Base-by-base conservation (phyloP, 2,888 invertebrate genomes). In the Caenorhabditis macrosperma region DNA sequence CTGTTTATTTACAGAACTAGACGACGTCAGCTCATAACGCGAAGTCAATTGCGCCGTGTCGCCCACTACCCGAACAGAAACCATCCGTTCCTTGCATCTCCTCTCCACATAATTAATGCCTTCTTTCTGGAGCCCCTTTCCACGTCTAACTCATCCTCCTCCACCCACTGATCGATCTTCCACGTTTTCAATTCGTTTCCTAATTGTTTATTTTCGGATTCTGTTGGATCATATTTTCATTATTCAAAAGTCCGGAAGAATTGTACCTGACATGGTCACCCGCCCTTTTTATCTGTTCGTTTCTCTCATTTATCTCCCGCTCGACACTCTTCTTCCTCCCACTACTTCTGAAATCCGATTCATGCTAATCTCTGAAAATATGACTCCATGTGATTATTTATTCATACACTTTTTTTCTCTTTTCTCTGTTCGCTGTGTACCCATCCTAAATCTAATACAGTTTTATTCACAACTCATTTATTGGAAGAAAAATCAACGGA, bases 391-490 rank as follows among this genome's bases (percentile, higher is more conserved):
- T 52, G 52, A 52, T 61, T 46, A 22, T 46, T 35, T 30, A 9
- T 55, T 28, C 17, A 22, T 22, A 52, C 22, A 28, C 20, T 28
- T 12, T 35, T 33, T 30, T 15, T 12, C 26, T 1, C 3, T 54
- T 28, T 52, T 5, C 12, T 12, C 38, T 12, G 6, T 38, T 10
- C 33, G 5, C 33, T 33, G 5, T 33, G 33, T 33, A 5, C 9
- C 38, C 22, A 41, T 30, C 12, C 17, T 44, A 12, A 55, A 26
- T 55, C 28, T 50, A 50, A 48, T 50, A 48, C 30, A 52, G 44
- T 63, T 55, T 75, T 75, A 75, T 75, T 66, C 64, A 48, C 50
- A 69, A 46, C 52, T 52, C 55, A 54, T 61, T 41, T 50, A 50
- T 59, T 48, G 5, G 22, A 60, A 48, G 26, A 5, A 59, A 68